Percentiles rank a stretch among this genome's conserved stretches.
These are phyloP conservation scores for Misgurnus anguillicaudatus DNA, from an alignment of 2,113 vertebrate species.

Conservation along the genomic window DNA sequence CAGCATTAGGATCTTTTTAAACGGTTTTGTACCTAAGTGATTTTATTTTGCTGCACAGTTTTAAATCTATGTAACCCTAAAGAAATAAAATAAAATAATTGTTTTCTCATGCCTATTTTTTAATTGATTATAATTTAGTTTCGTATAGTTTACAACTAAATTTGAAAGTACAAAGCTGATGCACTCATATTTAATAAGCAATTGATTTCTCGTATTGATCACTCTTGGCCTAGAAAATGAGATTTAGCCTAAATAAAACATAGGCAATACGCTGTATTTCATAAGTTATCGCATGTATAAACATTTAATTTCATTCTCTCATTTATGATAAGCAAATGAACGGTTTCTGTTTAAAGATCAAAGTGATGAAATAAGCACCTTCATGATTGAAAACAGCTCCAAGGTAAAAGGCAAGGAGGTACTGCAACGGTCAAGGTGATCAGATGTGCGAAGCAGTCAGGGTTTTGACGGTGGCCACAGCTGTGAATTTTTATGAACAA, in stretches of 20 bases:
- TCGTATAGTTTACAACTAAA: too few species aligned
- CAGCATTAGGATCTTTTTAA: too few species aligned
- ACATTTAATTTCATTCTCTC: not conserved
- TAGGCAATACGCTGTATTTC: too few species aligned
- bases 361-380: not conserved
- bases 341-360: not conserved
- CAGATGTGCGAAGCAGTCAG: not conserved
- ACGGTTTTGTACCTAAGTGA: too few species aligned
- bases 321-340: not conserved
- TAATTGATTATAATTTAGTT: too few species aligned
- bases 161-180: too few species aligned
- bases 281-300: not conserved
- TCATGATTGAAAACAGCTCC: conserved; percentile 3
- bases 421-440: conserved; percentile 22
- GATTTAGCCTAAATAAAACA: not conserved
- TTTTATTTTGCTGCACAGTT: too few species aligned
- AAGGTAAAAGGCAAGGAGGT: conserved; percentile 17
- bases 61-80: too few species aligned
- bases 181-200: too few species aligned
- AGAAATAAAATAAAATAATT: too few species aligned
- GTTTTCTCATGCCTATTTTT: too few species aligned
- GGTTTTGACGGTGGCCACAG: not conserved
- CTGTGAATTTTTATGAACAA: not conserved
- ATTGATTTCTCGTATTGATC: too few species aligned
- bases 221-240: not conserved